A percentile compares a stretch with the other conserved stretches of the same genome.
Evolutionary conservation across 2,888 invertebrate species (phyloP).

Genomic region (Zaprionus lineosus): DNA sequence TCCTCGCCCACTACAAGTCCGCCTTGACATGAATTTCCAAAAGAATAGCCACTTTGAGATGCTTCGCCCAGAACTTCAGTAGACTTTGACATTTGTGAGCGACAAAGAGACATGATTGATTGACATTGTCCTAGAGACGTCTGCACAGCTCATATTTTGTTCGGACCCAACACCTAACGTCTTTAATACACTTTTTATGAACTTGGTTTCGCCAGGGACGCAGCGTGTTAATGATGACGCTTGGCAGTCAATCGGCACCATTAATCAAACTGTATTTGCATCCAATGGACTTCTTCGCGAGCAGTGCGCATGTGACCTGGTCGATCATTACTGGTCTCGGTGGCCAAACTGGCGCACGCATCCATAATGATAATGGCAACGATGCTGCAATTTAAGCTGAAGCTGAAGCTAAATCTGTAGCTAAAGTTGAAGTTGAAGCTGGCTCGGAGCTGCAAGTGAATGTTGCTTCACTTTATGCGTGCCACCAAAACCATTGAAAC

Average conservation of each 20-base stretch:
- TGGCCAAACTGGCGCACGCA: constrained; percentile 65
- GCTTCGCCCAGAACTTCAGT: no score
- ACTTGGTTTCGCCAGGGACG: constrained; percentile 14
- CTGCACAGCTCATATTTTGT: no score
- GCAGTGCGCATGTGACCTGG: constrained; percentile 36
- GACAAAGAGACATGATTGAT: constrained; percentile 39
- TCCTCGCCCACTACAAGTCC: no score
- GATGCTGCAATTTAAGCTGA: not conserved
- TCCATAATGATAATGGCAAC: constrained; percentile 21
- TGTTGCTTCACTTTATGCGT: constrained; percentile 35
- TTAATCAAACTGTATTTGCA: constrained; percentile 71
- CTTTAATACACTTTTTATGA: not conserved
- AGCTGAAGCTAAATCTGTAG: constrained; percentile 1
- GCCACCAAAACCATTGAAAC: constrained; percentile 50
- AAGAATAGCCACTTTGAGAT: no score
- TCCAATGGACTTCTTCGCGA: no score
- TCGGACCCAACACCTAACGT: no score
- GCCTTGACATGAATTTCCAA: no score
- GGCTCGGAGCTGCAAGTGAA: constrained; percentile 26
- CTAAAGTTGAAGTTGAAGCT: not conserved
- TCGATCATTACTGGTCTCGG: constrained; percentile 52
- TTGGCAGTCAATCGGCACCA: constrained; percentile 39
- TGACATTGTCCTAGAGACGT: constrained; percentile 29
- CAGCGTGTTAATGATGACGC: constrained; percentile 53
- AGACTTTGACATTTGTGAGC: constrained; percentile 24